Conservation (phyloP, 2,888 invertebrate species). For the Drosophila gaucha region DNA sequence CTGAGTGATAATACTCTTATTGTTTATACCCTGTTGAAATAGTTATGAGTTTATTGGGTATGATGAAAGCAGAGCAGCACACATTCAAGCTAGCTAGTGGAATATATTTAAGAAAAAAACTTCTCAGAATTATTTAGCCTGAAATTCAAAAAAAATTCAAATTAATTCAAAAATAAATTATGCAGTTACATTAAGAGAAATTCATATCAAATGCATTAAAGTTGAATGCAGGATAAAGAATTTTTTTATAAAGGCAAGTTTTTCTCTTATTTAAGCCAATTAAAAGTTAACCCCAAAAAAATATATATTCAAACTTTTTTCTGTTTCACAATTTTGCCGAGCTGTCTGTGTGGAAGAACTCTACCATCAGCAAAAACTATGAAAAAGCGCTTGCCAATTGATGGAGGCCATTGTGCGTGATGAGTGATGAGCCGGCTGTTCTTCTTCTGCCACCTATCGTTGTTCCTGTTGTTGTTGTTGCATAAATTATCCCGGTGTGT, state of each 20-base stretch:
- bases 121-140: not conserved
- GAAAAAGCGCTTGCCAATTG: conserved; percentile 34
- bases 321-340: not conserved
- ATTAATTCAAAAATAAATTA: too few relatives aligned
- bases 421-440: conserved; percentile 39
- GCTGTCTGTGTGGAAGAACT: not conserved
- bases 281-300: not conserved
- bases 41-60: not conserved
- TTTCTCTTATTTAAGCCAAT: not conserved
- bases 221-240: not conserved
- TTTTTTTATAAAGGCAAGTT: not conserved
- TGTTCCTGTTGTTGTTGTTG: conserved; percentile 31
- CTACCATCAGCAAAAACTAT: conserved; percentile 16
- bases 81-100: too few relatives aligned
- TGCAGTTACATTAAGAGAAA: too few relatives aligned
- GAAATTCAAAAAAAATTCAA: too few relatives aligned
- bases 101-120: not conserved
- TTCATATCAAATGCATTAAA: not conserved
- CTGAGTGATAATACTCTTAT: not conserved
- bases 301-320: not conserved
- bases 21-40: not conserved
- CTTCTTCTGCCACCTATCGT: not conserved
- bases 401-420: conserved; percentile 35
- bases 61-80: not conserved
- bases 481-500: conserved; percentile 44